Base-by-base conservation (phyloP, 1,140 invertebrate genomes). In the Ylistrum balloti region DNA sequence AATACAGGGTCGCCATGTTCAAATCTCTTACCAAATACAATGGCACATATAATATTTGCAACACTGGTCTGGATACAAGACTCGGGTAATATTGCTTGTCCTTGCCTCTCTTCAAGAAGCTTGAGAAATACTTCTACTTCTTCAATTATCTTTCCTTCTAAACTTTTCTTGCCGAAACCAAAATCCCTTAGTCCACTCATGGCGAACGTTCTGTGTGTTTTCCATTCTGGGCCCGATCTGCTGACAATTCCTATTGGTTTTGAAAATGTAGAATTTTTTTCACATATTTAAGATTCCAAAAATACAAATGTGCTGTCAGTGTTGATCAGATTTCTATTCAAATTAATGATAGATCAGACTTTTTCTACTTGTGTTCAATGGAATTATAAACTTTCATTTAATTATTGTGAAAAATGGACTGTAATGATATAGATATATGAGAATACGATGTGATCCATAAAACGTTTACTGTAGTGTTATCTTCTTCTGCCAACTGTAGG, bases 111-210 rank as follows among this genome's bases (percentile, higher is more conserved):
- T 0, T 28, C 35, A 20, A 93, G 17, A 15, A 33, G 35, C 11
- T 90, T 20, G 9, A 90, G 17, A 48, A 91, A 91, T 0, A 88
- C 33, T 13, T 34, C 85, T 10, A 89, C 56, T 86, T 93, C 93
- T 34, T 93, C 93, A 22, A 97, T 96, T 15, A 98, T 98, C 86
- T 97, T 97, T 5, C 97, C 96, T 92, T 98, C 97, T 97, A 98
- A 98, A 74, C 96, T 95, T 0, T 95, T 96, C 93, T 97, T 97
- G 0, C 98, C 98, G 90, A 98, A 98, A 22, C 98, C 98, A 13
- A 98, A 96, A n/a, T 97, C 96, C 33, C 97, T 97, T 90, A 98
- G 96, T 90, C 97, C 97, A 90, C 97, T 97, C 87, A 98, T 95
- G 3, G 97, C 97, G 96, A 98, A 98, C 85, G 96, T 96, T 85